Evolutionary conservation across 2,888 invertebrate species (phyloP), one percentile per base, ranked within the genome.

Genomic region (Hesperia comma): DNA sequence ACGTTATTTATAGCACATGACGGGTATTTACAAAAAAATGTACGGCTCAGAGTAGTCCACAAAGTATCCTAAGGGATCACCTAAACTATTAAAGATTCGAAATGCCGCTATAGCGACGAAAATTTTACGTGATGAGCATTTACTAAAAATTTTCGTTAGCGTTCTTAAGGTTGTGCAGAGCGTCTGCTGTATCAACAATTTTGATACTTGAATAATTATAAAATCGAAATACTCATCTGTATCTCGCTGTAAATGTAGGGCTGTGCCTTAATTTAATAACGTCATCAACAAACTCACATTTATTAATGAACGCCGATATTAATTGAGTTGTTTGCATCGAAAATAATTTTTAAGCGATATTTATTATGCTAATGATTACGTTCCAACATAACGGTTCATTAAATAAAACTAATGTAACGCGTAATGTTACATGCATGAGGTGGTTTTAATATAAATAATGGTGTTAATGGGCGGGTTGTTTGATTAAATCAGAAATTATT

Each of bases 271-370:
- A 33, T 15, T 54, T 54, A 54, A 54, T 33, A 33, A 33, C 15
- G 54, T 15, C 8, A 54, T 33, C 33, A 33, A 33, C 33, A 15
- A 33, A 33, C 33, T 32, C 54, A 17, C 6, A 54, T 33, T 54
- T 33, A 54, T 54, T 54, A 54, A 54, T 54, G 15, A 54, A 54
- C 32, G 10, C 17, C 54, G 17, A 54, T 33, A 54, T 54, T 54
- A 33, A 54, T 54, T 54, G 33, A 33, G 54, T 10, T 33, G n/a
- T 54, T 54, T 33, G 54, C 15, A 54, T n/a, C 32, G 15, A 54
- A 54, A 54, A 54, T 33, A 54, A 54, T 15, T 32, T 19, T 54
- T 54, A 54, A 51, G 26, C 51, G 26, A 14, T 21, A 51, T 51
- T 51, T 51, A 51, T 51, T 51, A 51, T 26, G n/a, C 26, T n/a